These are phyloP conservation scores for Hippoglossus stenolepis DNA, from an alignment of 2,113 vertebrate species.

Conservation along the genomic window DNA sequence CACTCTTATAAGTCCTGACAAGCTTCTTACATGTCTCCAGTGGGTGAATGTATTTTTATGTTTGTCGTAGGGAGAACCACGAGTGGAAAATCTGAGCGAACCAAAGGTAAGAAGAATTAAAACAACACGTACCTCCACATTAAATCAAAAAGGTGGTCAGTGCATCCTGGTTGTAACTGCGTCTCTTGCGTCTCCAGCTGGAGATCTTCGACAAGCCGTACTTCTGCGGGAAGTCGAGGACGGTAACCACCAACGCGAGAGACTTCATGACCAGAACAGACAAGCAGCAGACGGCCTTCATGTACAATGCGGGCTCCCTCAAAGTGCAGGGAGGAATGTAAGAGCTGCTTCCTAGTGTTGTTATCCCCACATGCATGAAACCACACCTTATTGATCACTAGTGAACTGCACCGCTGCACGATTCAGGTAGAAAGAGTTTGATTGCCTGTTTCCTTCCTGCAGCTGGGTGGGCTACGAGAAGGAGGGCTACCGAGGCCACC, in stretches of 20 bases:
- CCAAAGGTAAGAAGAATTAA: conserved; percentile 85
- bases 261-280: conserved; percentile 83
- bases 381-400: neutral
- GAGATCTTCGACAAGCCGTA: conserved; percentile 87
- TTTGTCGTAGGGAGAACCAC: conserved; percentile 87
- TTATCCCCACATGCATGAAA: neutral
- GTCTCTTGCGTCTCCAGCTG: conserved; percentile 74
- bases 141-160: no score
- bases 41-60: neutral
- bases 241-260: conserved; percentile 84
- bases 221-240: conserved; percentile 88
- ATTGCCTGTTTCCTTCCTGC: conserved; percentile 4
- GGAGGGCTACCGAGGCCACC: conserved; percentile 93
- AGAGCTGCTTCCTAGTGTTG: conserved; percentile 62
- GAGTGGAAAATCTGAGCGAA: conserved; percentile 88
- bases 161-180: neutral
- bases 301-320: conserved; percentile 88
- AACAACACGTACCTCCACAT: no score
- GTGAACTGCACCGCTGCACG: neutral
- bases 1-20: no score
- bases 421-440: no score
- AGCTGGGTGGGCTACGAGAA: conserved; percentile 98
- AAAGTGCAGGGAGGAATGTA: conserved; percentile 91
- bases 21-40: neutral
- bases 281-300: conserved; percentile 64